Base-by-base conservation (phyloP, 2,888 invertebrate species). In the Athalia rosae region DNA sequence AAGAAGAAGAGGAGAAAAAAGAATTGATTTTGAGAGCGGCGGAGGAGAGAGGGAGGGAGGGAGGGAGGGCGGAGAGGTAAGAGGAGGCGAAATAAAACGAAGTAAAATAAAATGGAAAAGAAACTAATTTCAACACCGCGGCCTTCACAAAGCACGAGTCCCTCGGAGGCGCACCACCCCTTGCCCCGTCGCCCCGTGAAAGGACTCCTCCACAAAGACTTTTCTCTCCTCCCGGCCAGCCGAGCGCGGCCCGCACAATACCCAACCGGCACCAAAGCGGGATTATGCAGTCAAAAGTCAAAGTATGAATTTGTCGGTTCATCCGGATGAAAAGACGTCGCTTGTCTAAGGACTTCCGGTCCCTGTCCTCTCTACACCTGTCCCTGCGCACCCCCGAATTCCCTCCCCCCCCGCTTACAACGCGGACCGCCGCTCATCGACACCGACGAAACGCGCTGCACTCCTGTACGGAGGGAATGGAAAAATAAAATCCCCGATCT, bases 221-320 rank as follows among this genome's bases (percentile, higher is more conserved):
- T 74, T 48, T 50, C 58, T 74, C 48, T 50, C 58, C 58, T 45
- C 56, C 63, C 63, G 63, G 15, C 47, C 80, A 80, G 77, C 79
- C 80, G 82, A 80, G 81, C 84, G 84, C 82, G 85, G 78, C 64
- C 81, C 79, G 79, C 48, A 77, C 77, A 77, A 77, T 71, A 13
- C 48, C 59, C 47, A n/a, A n/a, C 53, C 41, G 62, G 77, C 50
- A 58, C 15, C 61, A 59, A 81, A 84, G 79, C 79, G 76, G 87
- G 86, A 88, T 89, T 89, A 89, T 88, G 87, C 87, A 74, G 74
- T 89, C 86, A 88, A 87, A 89, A 89, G 89, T 89, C 88, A 87
- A 84, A 87, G 87, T 86, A 86, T 82, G 86, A 89, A 88, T 89
- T 89, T 88, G 88, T 87, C 87, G 88, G 86, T 85, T 84, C 86